A percentile compares a stretch with the other conserved stretches of the same genome.
Conservation (phyloP, 2,797 vertebrate genomes). For the Potorous gilbertii region DNA sequence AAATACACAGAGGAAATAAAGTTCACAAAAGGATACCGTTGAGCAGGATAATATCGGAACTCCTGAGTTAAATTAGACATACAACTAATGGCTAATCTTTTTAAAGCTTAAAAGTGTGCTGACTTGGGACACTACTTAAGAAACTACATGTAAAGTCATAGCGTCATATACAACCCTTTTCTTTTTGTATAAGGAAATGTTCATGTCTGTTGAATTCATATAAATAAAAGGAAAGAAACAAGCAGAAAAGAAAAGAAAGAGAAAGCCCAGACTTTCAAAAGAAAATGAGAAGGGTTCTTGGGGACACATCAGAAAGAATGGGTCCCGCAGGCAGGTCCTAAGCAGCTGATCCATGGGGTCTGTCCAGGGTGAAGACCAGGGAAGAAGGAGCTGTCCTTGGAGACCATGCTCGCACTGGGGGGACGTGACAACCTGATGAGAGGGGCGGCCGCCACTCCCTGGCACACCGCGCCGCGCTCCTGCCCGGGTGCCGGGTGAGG, state of each 20-base stretch:
- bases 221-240: background rate
- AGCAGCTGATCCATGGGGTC: background rate
- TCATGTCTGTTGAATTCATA: background rate
- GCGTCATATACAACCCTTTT: background rate
- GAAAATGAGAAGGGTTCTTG: background rate
- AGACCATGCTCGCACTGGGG: background rate
- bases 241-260: background rate
- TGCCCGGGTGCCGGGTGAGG: background rate
- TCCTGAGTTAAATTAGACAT: background rate
- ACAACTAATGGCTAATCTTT: background rate
- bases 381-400: background rate
- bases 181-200: background rate
- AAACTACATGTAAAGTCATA: background rate
- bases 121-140: background rate
- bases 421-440: background rate
- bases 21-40: background rate
- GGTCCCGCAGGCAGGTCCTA: background rate
- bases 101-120: background rate
- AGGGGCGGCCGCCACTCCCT: background rate
- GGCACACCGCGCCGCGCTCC: background rate
- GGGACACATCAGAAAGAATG: background rate
- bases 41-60: background rate
- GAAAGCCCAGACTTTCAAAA: background rate
- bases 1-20: background rate
- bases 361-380: background rate